Base-by-base conservation (phyloP, 2,113 vertebrate species). In the Nycticebus coucang region DNA sequence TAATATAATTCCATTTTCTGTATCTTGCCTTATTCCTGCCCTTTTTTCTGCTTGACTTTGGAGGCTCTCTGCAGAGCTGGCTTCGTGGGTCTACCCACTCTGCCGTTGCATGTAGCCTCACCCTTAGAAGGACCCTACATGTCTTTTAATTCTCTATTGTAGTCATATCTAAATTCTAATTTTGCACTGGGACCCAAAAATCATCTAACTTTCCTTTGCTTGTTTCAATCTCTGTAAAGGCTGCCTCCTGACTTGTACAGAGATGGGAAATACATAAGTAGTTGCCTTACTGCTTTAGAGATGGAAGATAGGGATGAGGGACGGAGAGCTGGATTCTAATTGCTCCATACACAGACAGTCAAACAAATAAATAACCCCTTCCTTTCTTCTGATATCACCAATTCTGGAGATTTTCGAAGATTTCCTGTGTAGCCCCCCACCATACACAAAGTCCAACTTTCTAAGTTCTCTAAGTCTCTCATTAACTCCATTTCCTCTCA, bases 381-480 rank as follows among this genome's bases (percentile, higher is more conserved):
- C 7, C 35, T 37, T 37, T 7, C 6, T 2, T 62, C 60, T 68
- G 22, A 53, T 10, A 37, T 3, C 41, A 93, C 8, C 53, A 74
- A 60, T 28, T 86, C 10, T 53, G 50, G 18, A 69, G 64, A 7
- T 50, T 81, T 72, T 59, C 28, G 59, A 45, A 74, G 28, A 50
- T 9, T 13, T 87, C n/a, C 5, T 50, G 21, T n/a, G 5, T 37
- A 12, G 17, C 53, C 9, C 4, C 41, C 5, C 8, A 41, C 41
- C 35, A 11, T 4, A 22, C 50, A 59, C 12, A n/a, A 9, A 66
- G 4, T 41, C 0, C 0, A 8, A 35, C 14, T 7, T 41, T 22
- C 28, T 91, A 41, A 41, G 33, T 57, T 69, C 21, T 13, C 8
- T n/a, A 69, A 72, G 21, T 62, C 41, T 30, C 12, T 50, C 7